phyloP scores from a whole-genome alignment of 2,113 vertebrate species.

The Nycticebus coucang region DNA sequence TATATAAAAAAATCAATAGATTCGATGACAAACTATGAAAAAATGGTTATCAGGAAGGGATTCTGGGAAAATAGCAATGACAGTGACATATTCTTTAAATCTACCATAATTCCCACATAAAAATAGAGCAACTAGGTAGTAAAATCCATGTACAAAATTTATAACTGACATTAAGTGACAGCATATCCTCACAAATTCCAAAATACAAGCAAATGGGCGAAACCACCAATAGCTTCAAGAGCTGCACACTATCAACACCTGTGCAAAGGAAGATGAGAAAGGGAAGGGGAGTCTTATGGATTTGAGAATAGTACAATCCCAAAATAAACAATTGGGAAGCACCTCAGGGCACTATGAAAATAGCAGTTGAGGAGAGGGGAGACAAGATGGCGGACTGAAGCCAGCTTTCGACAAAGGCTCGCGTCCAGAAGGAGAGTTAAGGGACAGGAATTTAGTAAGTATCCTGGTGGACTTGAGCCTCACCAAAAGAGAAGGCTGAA shows the following conservation, averaged over 20 bases:
- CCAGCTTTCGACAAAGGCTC: too few species aligned
- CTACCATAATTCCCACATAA: neutral
- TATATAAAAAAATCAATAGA: neutral
- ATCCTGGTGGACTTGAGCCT: too few species aligned
- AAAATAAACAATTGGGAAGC: neutral
- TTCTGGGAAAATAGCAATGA: neutral
- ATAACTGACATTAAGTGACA: neutral
- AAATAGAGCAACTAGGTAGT: neutral
- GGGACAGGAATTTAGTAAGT: too few species aligned
- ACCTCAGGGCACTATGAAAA: neutral
- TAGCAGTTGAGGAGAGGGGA: neutral
- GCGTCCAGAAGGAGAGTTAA: too few species aligned
- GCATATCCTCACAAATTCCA: neutral
- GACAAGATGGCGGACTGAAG: too few species aligned
- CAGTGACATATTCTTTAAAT: neutral
- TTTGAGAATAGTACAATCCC: neutral
- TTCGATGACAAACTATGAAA: constrained; percentile 16
- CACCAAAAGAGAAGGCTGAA: too few species aligned
- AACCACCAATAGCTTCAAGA: neutral
- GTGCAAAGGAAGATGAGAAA: neutral
- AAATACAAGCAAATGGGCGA: neutral
- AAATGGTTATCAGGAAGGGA: neutral
- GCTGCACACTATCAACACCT: neutral
- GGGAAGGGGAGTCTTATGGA: too few species aligned
- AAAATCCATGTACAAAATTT: neutral